Evolutionary conservation across 2,888 invertebrate species (phyloP).

Genomic region (Lithophane socia): DNA sequence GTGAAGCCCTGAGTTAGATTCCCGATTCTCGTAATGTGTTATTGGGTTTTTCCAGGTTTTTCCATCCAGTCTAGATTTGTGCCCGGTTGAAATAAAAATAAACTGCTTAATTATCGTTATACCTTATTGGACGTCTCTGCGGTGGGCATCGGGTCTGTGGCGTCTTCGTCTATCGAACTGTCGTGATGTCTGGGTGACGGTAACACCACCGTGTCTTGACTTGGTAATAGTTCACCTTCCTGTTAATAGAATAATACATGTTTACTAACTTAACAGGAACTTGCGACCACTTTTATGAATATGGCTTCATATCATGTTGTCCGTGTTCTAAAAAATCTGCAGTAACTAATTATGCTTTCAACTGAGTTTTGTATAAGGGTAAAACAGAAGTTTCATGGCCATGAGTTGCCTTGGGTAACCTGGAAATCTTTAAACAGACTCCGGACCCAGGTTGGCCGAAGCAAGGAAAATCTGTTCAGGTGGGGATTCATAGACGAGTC

Average conservation of each 20-base stretch:
- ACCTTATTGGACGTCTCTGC: constrained; percentile 84
- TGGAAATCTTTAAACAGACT: too few relatives aligned
- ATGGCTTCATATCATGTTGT: background rate
- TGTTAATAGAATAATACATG: constrained; percentile 52
- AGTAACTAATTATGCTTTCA: background rate
- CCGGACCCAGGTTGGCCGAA: too few relatives aligned
- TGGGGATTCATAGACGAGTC: too few relatives aligned
- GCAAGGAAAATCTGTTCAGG: too few relatives aligned
- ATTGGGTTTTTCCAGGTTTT: background rate
- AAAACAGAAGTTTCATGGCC: background rate
- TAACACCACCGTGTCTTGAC: constrained; percentile 85
- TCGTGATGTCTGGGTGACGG: constrained; percentile 83
- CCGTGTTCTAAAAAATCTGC: background rate
- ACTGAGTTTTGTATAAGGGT: background rate
- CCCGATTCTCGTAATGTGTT: background rate
- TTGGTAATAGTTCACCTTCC: constrained; percentile 85
- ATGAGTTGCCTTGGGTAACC: too few relatives aligned
- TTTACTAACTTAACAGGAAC: background rate
- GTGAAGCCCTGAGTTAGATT: background rate
- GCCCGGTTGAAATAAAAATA: background rate
- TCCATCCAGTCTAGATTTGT: background rate
- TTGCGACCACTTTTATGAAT: too few relatives aligned
- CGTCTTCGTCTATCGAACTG: constrained; percentile 80
- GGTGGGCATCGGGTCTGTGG: constrained; percentile 85
- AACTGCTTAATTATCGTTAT: background rate